These are phyloP conservation scores for Psittacus erithacus DNA, from an alignment of 2,113 vertebrate species.

Conservation along the genomic window DNA sequence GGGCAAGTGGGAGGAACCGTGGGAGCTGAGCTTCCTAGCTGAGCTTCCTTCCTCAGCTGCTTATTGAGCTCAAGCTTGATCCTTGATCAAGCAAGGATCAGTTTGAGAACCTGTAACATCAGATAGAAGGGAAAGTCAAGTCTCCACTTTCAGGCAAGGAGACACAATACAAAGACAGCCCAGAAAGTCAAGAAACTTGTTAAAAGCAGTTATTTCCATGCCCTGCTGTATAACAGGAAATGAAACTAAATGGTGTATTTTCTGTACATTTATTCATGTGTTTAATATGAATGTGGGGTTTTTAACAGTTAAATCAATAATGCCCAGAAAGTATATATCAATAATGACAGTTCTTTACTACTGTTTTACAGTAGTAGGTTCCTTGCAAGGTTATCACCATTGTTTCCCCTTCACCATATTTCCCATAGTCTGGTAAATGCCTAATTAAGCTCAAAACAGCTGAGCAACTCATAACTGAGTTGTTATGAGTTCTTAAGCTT, in stretches of 20 bases:
- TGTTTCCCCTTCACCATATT: background rate
- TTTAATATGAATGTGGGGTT: background rate
- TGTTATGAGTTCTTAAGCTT: background rate
- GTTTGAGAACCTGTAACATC: background rate
- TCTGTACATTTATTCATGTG: background rate
- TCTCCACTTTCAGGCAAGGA: slow-evolving; percentile 5
- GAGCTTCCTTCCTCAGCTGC: background rate
- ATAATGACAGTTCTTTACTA: background rate
- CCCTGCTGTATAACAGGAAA: background rate
- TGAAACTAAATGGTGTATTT: background rate
- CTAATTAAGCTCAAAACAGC: background rate
- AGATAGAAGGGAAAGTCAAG: background rate
- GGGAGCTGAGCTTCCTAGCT: background rate
- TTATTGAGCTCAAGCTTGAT: background rate
- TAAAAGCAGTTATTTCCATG: background rate
- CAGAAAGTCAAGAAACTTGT: slow-evolving; percentile 10
- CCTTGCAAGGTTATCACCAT: background rate
- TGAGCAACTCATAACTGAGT: background rate
- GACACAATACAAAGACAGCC: background rate
- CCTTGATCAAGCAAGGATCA: background rate
- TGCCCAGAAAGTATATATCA: background rate
- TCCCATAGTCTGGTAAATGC: background rate
- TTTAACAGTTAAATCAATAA: background rate
- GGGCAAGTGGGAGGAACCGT: background rate
- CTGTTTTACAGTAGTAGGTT: background rate